A percentile compares a stretch with the other conserved stretches of the same genome.
phyloP scores from a whole-genome alignment of 37 sponge, comb jelly and placozoan genomes.

The Oopsacas minuta region DNA sequence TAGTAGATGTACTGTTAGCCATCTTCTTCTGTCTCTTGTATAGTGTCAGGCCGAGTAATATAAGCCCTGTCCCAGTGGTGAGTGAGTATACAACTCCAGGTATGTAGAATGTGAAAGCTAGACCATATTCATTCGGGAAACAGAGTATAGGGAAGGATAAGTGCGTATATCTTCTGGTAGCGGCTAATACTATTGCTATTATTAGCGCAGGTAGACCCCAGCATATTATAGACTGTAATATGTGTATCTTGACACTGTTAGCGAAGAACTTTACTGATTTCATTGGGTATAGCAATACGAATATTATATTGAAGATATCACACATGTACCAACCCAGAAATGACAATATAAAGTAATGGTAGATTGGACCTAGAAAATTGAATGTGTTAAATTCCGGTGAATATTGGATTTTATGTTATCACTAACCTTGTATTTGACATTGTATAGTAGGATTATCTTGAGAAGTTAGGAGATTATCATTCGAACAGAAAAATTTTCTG shows the following conservation, averaged over 20 bases:
- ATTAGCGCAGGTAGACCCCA: background rate
- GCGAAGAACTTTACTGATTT: background rate
- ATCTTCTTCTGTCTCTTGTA: background rate
- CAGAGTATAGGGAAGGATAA: background rate
- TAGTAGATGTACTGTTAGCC: background rate
- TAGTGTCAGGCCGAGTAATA: background rate
- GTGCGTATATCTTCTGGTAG: background rate
- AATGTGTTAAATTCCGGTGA: no score
- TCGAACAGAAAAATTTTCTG: background rate
- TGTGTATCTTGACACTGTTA: background rate
- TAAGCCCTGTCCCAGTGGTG: background rate
- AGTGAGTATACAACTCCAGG: background rate
- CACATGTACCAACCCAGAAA: background rate
- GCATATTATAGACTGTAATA: background rate
- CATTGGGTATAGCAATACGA: constrained; percentile 2
- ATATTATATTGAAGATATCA: background rate
- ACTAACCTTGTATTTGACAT: constrained; percentile 2
- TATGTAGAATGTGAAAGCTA: background rate
- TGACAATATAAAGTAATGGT: background rate
- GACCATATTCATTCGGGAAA: background rate
- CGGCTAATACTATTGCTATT: background rate
- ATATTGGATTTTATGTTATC: background rate
- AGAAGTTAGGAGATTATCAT: background rate
- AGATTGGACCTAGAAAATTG: background rate
- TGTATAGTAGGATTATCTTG: background rate